phyloP scores from a whole-genome alignment of 1,140 invertebrate species.

The Tribolium castaneum region DNA sequence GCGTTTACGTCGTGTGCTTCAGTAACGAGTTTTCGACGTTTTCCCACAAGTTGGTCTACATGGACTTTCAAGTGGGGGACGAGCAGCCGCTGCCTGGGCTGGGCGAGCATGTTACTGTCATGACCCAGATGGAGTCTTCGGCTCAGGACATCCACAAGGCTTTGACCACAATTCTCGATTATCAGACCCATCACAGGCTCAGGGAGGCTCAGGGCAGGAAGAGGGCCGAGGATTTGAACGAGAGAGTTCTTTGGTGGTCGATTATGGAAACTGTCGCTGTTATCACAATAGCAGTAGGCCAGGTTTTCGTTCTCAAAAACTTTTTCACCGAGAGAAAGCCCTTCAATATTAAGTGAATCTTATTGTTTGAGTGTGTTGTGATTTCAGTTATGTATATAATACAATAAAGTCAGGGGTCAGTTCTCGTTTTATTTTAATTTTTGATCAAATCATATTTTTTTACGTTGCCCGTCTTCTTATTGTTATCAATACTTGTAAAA shows the following conservation, averaged over 20 bases:
- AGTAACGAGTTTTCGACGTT: constrained; percentile 99
- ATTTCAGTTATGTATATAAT: constrained; percentile 52
- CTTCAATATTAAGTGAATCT: constrained; percentile 53
- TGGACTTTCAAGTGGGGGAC: constrained; percentile 97
- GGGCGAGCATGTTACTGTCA: constrained; percentile 90
- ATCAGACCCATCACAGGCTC: constrained; percentile 96
- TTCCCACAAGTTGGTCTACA: constrained; percentile 99
- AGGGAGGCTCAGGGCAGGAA: constrained; percentile 94
- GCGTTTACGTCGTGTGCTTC: constrained; percentile 93
- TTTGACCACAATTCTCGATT: constrained; percentile 88
- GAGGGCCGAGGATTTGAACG: constrained; percentile 95
- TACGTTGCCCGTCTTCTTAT: background rate
- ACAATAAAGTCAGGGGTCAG: background rate
- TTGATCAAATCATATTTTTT: background rate
- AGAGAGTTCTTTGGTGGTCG: constrained; percentile 93
- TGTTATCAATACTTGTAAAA: background rate
- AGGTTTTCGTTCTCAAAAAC: constrained; percentile 93
- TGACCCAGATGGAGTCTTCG: constrained; percentile 97
- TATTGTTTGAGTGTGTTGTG: constrained; percentile 15
- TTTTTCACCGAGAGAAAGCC: constrained; percentile 93
- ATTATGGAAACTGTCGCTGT: constrained; percentile 88
- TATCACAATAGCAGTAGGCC: constrained; percentile 84
- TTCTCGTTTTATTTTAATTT: background rate
- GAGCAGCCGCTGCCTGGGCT: constrained; percentile 87
- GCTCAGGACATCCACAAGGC: constrained; percentile 89